These are phyloP conservation scores for Paraescarpia echinospica DNA, from an alignment of 1,140 invertebrate genomes.

Conservation along the genomic window DNA sequence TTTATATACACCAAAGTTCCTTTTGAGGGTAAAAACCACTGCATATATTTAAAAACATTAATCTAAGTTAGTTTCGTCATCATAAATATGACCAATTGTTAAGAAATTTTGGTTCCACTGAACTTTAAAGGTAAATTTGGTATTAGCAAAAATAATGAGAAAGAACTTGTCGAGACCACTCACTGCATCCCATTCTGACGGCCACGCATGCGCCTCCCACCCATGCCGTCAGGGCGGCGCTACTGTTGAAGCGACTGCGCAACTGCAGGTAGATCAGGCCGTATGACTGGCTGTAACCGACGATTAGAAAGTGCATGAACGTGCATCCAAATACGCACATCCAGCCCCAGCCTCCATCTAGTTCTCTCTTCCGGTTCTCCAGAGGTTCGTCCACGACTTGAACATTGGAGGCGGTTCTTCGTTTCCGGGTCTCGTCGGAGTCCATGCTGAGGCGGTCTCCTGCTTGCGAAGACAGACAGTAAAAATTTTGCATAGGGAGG, in stretches of 20 bases:
- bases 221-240: constrained; percentile 20
- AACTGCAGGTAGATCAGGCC: constrained; percentile 5
- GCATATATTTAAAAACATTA: too few relatives aligned
- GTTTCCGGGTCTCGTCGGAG: not conserved
- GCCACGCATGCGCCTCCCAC: constrained; percentile 8
- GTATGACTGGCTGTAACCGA: not conserved
- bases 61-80: not conserved
- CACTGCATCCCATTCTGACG: not conserved
- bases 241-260: constrained; percentile 8
- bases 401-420: not conserved
- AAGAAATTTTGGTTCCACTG: not conserved
- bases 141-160: not conserved
- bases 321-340: constrained; percentile 5
- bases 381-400: not conserved
- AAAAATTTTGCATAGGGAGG: not conserved
- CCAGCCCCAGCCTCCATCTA: constrained; percentile 14
- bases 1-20: too few relatives aligned
- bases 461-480: not conserved
- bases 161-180: not conserved
- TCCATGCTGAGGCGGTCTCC: not conserved
- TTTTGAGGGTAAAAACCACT: too few relatives aligned
- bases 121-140: not conserved
- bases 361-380: not conserved
- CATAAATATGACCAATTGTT: not conserved
- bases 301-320: constrained; percentile 15